Conservation (phyloP, 2,888 invertebrate genomes). For the Scaeva pyrastri region DNA sequence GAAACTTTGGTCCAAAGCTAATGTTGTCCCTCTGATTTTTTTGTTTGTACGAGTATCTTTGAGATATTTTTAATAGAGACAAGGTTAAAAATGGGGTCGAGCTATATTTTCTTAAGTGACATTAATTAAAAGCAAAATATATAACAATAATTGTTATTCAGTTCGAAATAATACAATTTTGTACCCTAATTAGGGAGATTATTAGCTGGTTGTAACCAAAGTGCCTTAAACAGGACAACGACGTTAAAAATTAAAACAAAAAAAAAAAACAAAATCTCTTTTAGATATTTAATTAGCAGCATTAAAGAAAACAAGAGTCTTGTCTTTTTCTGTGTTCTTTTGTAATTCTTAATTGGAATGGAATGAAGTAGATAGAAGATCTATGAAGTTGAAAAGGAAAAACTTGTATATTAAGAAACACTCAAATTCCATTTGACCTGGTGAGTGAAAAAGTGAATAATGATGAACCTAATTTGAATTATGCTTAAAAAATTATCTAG, state of each 20-base stretch:
- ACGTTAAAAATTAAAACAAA: too few relatives aligned
- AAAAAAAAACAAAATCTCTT: neutral
- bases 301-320: neutral
- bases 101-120: constrained; percentile 17
- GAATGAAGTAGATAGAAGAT: too few relatives aligned
- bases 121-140: constrained; percentile 50
- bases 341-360: constrained; percentile 7
- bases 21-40: neutral
- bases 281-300: constrained; percentile 53
- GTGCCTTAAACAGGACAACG: constrained; percentile 6
- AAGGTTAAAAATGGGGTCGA: neutral
- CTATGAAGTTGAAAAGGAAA: neutral
- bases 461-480: constrained; percentile 8
- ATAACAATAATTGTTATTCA: constrained; percentile 45
- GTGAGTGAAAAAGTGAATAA: neutral
- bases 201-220: constrained; percentile 28
- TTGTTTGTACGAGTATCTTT: neutral
- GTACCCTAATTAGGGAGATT: constrained; percentile 67
- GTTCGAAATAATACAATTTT: constrained; percentile 25
- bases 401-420: constrained; percentile 3
- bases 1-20: too few relatives aligned
- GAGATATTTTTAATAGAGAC: neutral
- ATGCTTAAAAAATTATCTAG: neutral
- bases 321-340: neutral
- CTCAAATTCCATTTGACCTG: neutral